Percentiles rank a stretch among this genome's conserved stretches.
Evolutionary conservation across 1,140 invertebrate genomes (phyloP).

Genomic region (Lamellibrachia luymesi): DNA sequence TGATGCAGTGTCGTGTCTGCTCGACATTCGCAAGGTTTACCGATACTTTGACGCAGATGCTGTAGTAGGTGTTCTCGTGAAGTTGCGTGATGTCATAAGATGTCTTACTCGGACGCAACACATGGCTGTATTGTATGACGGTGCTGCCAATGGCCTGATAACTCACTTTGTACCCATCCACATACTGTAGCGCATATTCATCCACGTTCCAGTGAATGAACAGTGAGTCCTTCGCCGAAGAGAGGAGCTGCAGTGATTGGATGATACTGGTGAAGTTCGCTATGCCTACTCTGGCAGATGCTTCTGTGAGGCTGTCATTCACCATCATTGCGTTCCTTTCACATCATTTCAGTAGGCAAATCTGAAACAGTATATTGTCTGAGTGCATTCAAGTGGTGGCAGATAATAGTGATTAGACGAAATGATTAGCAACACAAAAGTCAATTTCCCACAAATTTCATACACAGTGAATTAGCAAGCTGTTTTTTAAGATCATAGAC

Average conservation of each 20-base stretch:
- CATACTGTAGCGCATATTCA: not conserved
- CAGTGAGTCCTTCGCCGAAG: slow-evolving; percentile 18
- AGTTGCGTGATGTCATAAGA: slow-evolving; percentile 18
- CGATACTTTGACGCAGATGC: slow-evolving; percentile 17
- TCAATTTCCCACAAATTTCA: not conserved
- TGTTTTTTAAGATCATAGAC: not conserved
- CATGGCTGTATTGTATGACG: not conserved
- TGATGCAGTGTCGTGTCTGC: slow-evolving; percentile 18
- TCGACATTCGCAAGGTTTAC: slow-evolving; percentile 13
- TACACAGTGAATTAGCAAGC: not conserved
- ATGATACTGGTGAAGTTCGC: slow-evolving; percentile 7
- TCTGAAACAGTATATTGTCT: not conserved
- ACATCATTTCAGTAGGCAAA: not conserved
- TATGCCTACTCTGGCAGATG: not conserved
- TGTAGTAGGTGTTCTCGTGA: slow-evolving; percentile 24
- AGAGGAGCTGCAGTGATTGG: not conserved
- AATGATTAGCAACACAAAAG: too few species aligned
- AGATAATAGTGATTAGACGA: not conserved
- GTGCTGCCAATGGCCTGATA: slow-evolving; percentile 24
- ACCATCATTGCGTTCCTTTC: not conserved
- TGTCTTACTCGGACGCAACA: not conserved
- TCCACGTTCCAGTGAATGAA: slow-evolving; percentile 12
- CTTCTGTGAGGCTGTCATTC: not conserved
- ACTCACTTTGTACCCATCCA: slow-evolving; percentile 9
- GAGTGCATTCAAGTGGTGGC: too few species aligned